Base-by-base conservation (phyloP, 2,797 vertebrate species). In the Coregonus suidteri region DNA sequence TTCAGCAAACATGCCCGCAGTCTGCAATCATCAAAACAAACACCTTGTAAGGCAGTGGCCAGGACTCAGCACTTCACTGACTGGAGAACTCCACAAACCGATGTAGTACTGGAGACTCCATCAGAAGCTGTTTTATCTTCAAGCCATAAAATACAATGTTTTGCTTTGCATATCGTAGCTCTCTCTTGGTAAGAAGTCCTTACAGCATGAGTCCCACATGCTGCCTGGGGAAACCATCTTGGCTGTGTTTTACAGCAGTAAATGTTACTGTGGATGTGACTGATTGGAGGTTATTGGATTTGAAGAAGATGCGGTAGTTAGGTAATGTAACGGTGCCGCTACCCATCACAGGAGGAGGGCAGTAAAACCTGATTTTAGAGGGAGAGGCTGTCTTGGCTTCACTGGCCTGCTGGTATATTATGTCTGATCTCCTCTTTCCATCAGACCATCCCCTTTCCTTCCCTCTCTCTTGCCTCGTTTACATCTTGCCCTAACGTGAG, bases 31-130 rank as follows among this genome's bases (percentile, higher is more conserved):
- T 82, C 77, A 75, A 79, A 85, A 85, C 81, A 82, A 83, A 81
- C 84, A 87, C 87, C 87, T 82, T 89, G 31, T 87, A 88, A 81
- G 88, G 90, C 82, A 75, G 81, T 56, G 18, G 6, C 9, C 59
- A 64, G 59, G 20, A 64, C 59, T 25, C n/a, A n/a, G 18, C 41
- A 59, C 18, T n/a, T 62, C 59, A 62, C n/a, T 25, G 53, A 4
- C 59, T 25, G 59, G 59, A 6, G 9, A 25, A 25, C 20, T 25
- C 59, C 20, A 11, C 9, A 4, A 25, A 25, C 20, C 9, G 7
- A 64, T 64, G 4, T 30, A 20, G 9, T 25, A 64, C 59, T 64
- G 20, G 9, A 25, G 41, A 34, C 54, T n/a, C 54, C 11, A 4
- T 56, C 54, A n/a, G 16, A 30, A 25, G 20, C n/a, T 25, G n/a